A percentile compares a stretch with the other conserved stretches of the same genome.
phyloP scores from a whole-genome alignment of 2,797 vertebrate genomes.

The Crotalus adamanteus region DNA sequence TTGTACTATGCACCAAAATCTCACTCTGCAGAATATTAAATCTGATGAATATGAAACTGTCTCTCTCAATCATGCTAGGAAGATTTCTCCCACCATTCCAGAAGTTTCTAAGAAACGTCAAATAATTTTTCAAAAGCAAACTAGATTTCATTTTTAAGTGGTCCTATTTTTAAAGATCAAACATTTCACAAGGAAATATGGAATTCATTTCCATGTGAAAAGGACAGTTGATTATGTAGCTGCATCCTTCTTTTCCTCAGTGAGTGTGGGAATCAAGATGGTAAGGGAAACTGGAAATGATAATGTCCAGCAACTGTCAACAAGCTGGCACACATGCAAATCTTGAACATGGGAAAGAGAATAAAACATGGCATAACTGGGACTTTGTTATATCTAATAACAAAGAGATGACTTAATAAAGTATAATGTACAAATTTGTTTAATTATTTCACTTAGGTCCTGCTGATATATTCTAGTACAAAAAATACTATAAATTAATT shows the following conservation, averaged over 20 bases:
- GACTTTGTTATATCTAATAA: not conserved
- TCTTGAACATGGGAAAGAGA: constrained; percentile 28
- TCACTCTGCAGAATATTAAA: not conserved
- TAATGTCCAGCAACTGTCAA: constrained; percentile 52
- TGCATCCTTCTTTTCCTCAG: constrained; percentile 20
- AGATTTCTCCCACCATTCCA: not conserved
- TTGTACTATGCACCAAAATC: not conserved
- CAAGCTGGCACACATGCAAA: constrained; percentile 40
- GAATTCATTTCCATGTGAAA: constrained; percentile 27
- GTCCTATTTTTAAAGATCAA: constrained; percentile 6
- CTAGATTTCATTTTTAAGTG: constrained; percentile 13
- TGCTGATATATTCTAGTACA: not conserved
- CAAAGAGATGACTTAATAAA: not conserved
- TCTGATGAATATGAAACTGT: constrained; percentile 6
- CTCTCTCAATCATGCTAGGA: constrained; percentile 7
- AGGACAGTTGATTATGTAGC: constrained; percentile 35
- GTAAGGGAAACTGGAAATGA: constrained; percentile 41
- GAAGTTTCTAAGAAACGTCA: not conserved
- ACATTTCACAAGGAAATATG: constrained; percentile 21
- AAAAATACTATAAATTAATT: not conserved
- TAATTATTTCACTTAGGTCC: not conserved
- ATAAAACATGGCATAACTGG: constrained; percentile 12
- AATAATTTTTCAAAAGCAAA: constrained; percentile 24
- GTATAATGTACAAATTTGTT: not conserved
- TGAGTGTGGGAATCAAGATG: constrained; percentile 51